Evolutionary conservation across 92 coral and sea anemone genomes (phyloP).

Genomic region (Ricordea florida): DNA sequence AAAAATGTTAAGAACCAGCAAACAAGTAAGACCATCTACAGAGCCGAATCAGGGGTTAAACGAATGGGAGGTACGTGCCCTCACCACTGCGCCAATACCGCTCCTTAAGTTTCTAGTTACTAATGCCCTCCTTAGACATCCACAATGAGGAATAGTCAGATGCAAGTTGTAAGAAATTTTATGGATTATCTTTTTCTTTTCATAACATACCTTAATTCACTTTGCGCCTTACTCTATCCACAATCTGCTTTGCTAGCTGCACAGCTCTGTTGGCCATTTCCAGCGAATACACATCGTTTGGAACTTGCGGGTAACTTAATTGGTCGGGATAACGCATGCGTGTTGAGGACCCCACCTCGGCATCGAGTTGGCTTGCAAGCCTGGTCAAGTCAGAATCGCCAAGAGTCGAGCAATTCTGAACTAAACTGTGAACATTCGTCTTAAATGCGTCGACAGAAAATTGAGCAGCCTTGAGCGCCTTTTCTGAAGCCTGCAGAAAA

Average conservation of each 20-base stretch:
- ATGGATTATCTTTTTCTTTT: not conserved
- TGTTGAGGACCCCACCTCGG: conserved; percentile 57
- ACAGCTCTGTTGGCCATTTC: conserved; percentile 45
- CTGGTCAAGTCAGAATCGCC: conserved; percentile 31
- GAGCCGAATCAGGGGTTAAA: too few species aligned
- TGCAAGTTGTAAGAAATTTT: too few species aligned
- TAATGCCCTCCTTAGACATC: too few species aligned
- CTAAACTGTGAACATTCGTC: conserved; percentile 51
- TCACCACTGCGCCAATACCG: too few species aligned
- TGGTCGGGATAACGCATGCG: conserved; percentile 87
- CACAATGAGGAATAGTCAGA: too few species aligned
- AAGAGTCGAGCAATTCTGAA: conserved; percentile 23
- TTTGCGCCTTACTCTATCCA: conserved; percentile 25
- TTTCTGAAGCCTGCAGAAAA: conserved; percentile 71
- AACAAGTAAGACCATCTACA: too few species aligned
- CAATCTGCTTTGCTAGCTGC: conserved; percentile 40
- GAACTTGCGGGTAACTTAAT: conserved; percentile 53
- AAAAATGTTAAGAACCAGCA: too few species aligned
- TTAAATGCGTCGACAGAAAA: conserved; percentile 56
- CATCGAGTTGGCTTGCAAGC: conserved; percentile 42
- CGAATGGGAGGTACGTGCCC: too few species aligned
- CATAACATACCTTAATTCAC: not conserved
- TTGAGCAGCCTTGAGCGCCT: conserved; percentile 81
- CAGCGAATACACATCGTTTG: conserved; percentile 63
- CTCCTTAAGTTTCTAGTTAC: too few species aligned